Evolutionary conservation across 2,888 invertebrate genomes (phyloP), one percentile per base, ranked within the genome.

Genomic region (Agrilus cyanescens): DNA sequence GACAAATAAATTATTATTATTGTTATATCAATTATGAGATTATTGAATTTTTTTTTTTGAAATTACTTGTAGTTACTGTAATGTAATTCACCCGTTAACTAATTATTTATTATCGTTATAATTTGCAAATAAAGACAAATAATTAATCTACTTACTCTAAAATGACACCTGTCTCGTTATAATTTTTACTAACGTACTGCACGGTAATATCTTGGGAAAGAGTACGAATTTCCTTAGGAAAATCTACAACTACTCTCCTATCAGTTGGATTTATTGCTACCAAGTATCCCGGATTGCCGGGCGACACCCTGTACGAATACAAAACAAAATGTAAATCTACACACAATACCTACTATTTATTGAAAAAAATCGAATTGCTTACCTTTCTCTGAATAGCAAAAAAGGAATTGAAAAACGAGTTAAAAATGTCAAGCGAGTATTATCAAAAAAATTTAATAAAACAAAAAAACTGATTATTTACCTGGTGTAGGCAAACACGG

Each of bases 211-310:
- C 70, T 10, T 66, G 67, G 1, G 84, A 74, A 10, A 63, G 56
- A 25, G 75, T 55, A 4, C 55, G 51, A 40, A 63, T 57, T 39
- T 62, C 60, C 15, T 45, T 52, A 1, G 73, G 70, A 36, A 85
- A 71, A 60, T 83, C 73, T 38, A 77, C 75, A 3, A 60, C 60
- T 7, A 67, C 68, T 4, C 60, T 60, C 25, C 63, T 58, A 8
- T 62, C 62, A 1, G 70, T 69, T 12, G 82, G 77, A 67, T 88
- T 87, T 56, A 77, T 76, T 38, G 80, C 75, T 16, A 83, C 80
- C 53, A 84, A 68, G 66, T 78, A 83, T 14, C 86, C 86, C 1
- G 83, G 84, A 67, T 79, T 82, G 1, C 83, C 85, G 13, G 75
- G 65, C 62, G 81, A 80, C 60, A 80, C 73, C 66, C 87, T 86